Conservation (phyloP, 2,797 vertebrate genomes). For the Sebastes matsubarae region DNA sequence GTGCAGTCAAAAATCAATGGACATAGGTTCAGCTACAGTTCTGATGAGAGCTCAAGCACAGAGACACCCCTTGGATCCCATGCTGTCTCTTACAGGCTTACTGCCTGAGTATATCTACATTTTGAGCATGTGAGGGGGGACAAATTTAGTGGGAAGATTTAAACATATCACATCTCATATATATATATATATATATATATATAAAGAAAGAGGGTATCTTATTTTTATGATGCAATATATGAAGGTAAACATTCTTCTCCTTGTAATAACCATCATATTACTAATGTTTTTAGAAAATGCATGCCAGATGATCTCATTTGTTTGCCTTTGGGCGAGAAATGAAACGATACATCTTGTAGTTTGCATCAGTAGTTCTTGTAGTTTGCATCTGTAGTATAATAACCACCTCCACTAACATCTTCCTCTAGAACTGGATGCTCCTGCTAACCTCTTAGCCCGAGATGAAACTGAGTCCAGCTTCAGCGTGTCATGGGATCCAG, state of each 20-base stretch:
- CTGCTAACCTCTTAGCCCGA: conserved; percentile 77
- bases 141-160: not conserved
- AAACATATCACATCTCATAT: not conserved
- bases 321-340: not conserved
- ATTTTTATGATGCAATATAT: not conserved
- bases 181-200: not conserved
- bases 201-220: not conserved
- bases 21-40: not conserved
- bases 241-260: not conserved
- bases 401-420: conserved; percentile 50
- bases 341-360: conserved; percentile 24
- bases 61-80: not conserved
- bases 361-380: conserved; percentile 16
- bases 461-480: conserved; percentile 83
- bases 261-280: not conserved
- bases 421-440: conserved; percentile 77
- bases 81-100: not conserved
- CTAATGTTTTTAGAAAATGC: conserved; percentile 9
- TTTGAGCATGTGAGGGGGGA: not conserved
- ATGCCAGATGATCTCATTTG: conserved; percentile 17
- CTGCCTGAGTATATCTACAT: not conserved
- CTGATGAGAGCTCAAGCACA: not conserved
- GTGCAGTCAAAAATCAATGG: not conserved
- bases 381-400: conserved; percentile 35
- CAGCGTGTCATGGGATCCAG: conserved; percentile 82